A percentile compares a stretch with the other conserved stretches of the same genome.
Evolutionary conservation across 2,113 vertebrate species (phyloP).

Genomic region (Eidolon helvum): DNA sequence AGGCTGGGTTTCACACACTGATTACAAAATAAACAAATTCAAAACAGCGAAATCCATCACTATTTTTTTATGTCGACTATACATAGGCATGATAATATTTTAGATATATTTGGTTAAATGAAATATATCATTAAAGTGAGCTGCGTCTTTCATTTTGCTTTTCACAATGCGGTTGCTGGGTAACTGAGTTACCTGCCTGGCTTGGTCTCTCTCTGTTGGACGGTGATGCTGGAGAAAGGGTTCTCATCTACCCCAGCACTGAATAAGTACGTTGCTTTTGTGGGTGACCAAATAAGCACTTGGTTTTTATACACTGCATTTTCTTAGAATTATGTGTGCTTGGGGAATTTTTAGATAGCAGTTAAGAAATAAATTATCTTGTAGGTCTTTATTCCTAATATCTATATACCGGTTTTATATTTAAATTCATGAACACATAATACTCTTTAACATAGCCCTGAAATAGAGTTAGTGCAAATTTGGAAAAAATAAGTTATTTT

Average conservation of each 20-base stretch:
- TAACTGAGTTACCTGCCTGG: accelerated
- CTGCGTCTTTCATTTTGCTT: neutral
- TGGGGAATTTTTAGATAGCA: neutral
- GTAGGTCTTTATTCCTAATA: neutral
- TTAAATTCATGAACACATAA: neutral
- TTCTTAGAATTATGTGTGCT: neutral
- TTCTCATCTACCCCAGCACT: no score
- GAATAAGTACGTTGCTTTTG: neutral
- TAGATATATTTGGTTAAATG: neutral
- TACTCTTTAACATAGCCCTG: neutral
- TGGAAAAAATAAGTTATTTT: neutral
- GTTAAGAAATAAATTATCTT: neutral
- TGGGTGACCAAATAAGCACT: no score
- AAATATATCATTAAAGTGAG: neutral
- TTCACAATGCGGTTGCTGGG: neutral
- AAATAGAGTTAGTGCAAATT: neutral
- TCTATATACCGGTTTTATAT: neutral
- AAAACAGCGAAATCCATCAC: neutral
- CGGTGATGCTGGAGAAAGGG: accelerated
- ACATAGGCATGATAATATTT: neutral
- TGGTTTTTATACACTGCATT: neutral
- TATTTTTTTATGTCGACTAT: neutral
- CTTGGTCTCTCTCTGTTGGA: accelerated
- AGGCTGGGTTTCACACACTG: neutral
- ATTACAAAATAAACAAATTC: no score